These are phyloP conservation scores for Villa cingulata DNA, from an alignment of 2,888 invertebrate species.

Conservation along the genomic window DNA sequence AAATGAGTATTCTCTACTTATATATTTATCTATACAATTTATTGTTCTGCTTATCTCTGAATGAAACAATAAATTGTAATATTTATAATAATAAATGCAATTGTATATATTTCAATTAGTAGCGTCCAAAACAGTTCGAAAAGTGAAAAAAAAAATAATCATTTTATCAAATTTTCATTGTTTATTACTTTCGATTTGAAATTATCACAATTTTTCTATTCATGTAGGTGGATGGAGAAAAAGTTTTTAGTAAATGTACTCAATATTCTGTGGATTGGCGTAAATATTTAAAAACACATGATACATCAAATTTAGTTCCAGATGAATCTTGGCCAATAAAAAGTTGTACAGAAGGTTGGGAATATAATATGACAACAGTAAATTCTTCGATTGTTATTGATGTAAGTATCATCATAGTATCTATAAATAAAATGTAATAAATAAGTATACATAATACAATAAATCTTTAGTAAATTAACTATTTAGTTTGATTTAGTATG, in stretches of 20 bases:
- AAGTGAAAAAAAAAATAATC: too few species aligned
- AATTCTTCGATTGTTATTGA: conserved; percentile 73
- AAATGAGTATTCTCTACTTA: too few species aligned
- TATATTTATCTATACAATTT: too few species aligned
- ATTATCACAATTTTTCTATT: too few species aligned
- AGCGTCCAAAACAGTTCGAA: too few species aligned
- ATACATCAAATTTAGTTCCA: conserved; percentile 29
- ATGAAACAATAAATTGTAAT: too few species aligned
- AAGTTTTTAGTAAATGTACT: conserved; percentile 52
- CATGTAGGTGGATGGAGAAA: conserved; percentile 30
- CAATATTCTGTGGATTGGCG: conserved; percentile 64
- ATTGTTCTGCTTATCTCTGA: too few species aligned
- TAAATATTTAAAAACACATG: conserved; percentile 32
- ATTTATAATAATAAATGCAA: too few species aligned
- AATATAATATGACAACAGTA: conserved; percentile 55
- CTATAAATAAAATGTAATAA: neutral
- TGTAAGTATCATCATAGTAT: too few species aligned
- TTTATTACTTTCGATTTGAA: too few species aligned
- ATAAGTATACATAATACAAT: neutral
- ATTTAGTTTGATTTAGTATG: conserved; percentile 83
- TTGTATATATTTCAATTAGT: too few species aligned
- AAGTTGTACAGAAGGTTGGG: conserved; percentile 63
- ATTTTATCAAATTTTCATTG: too few species aligned
- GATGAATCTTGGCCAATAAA: conserved; percentile 50
- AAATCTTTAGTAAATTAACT: neutral